Percentiles rank a stretch among this genome's conserved stretches.
phyloP scores from a whole-genome alignment of 2,113 vertebrate species.

The Octodon degus region DNA sequence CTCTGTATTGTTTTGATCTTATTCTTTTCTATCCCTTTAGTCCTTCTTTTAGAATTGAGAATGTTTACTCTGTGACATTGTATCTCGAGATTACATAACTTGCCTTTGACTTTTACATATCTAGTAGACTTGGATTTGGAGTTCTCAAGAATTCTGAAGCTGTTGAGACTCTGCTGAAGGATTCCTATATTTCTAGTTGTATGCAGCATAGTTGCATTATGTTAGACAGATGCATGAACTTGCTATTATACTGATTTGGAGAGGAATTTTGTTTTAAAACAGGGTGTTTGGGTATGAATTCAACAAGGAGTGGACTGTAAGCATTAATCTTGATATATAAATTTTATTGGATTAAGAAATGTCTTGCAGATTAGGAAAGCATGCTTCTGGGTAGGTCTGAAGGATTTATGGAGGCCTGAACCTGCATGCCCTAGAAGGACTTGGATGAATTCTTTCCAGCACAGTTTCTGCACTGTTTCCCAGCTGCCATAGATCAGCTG shows the following conservation, averaged over 20 bases:
- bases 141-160: neutral
- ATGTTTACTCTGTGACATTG: neutral
- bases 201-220: neutral
- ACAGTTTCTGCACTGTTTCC: neutral
- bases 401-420: neutral
- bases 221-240: neutral
- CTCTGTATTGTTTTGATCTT: neutral
- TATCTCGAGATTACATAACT: neutral
- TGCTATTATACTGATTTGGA: neutral
- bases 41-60: neutral
- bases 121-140: neutral
- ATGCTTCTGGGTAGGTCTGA: neutral
- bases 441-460: too few relatives aligned
- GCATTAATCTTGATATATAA: neutral
- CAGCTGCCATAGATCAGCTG: neutral
- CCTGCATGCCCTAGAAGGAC: neutral
- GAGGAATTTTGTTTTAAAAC: neutral
- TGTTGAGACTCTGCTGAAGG: neutral
- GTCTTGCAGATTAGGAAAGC: neutral
- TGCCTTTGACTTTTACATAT: neutral
- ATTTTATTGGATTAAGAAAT: neutral
- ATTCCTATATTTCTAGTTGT: neutral
- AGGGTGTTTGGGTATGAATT: neutral
- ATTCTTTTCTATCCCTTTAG: neutral
- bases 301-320: neutral